These are phyloP conservation scores for Punctoribates punctum DNA, from an alignment of 2,888 invertebrate genomes.

Conservation along the genomic window DNA sequence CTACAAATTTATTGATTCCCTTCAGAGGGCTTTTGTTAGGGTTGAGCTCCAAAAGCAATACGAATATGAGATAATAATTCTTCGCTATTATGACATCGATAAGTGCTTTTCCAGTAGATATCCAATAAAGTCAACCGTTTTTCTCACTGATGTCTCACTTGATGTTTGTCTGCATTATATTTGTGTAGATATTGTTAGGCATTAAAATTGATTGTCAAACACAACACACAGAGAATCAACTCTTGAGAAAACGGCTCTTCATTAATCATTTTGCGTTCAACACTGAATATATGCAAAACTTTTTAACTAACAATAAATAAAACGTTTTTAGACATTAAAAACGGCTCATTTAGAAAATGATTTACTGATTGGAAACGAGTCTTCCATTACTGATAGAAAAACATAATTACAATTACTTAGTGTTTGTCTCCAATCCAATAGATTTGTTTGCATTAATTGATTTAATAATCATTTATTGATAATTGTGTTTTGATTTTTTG, in stretches of 20 bases:
- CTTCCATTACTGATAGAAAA: neutral
- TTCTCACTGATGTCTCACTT: neutral
- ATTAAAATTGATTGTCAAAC: conserved; percentile 35
- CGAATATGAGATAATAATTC: conserved; percentile 35
- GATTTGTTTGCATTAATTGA: neutral
- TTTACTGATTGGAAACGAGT: neutral
- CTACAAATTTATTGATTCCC: conserved; percentile 30
- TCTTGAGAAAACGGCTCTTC: conserved; percentile 15
- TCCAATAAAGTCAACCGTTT: conserved; percentile 37
- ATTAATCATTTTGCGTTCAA: conserved; percentile 10
- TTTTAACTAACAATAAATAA: conserved; percentile 7
- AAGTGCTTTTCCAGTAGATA: conserved; percentile 36
- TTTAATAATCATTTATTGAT: neutral
- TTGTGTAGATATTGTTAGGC: neutral
- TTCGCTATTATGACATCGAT: conserved; percentile 37
- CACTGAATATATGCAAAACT: neutral
- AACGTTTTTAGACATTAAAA: conserved; percentile 21
- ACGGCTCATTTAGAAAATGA: conserved; percentile 28
- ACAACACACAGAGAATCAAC: neutral
- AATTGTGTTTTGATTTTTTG: neutral
- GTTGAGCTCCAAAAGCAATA: neutral
- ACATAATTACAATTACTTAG: conserved; percentile 28
- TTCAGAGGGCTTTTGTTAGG: conserved; percentile 9
- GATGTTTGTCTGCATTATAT: neutral
- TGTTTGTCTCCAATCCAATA: neutral